phyloP scores from a whole-genome alignment of 2,888 invertebrate genomes.

The Drosophila merina region DNA sequence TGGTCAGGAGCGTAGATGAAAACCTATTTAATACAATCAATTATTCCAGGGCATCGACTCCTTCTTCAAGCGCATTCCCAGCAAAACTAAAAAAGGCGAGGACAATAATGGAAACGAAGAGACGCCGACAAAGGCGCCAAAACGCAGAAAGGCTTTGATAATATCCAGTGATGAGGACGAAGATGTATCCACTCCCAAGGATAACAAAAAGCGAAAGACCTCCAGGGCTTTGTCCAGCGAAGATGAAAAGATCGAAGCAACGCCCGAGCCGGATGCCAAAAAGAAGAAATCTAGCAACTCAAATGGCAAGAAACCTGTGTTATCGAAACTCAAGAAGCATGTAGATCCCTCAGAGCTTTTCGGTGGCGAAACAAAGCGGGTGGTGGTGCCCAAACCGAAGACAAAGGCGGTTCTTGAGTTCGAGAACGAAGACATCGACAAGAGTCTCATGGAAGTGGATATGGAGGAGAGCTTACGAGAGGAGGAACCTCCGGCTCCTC shows the following conservation, averaged over 20 bases:
- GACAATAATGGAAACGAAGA: slow-evolving; percentile 9
- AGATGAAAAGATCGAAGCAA: slow-evolving; percentile 86
- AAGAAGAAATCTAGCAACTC: slow-evolving; percentile 64
- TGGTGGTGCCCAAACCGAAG: slow-evolving; percentile 83
- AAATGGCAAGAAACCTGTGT: slow-evolving; percentile 60
- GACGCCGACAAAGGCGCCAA: slow-evolving; percentile 71
- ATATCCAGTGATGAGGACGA: slow-evolving; percentile 55
- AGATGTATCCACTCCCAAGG: slow-evolving; percentile 42
- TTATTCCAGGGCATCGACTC: slow-evolving; percentile 66
- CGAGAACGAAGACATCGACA: slow-evolving; percentile 87
- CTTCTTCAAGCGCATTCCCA: slow-evolving; percentile 66
- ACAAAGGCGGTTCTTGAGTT: slow-evolving; percentile 81
- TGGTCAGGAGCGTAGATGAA: background rate
- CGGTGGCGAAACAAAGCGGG: slow-evolving; percentile 86
- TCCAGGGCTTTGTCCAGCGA: slow-evolving; percentile 84
- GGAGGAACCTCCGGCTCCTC: background rate
- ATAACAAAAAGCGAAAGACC: slow-evolving; percentile 82
- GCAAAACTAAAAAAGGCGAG: slow-evolving; percentile 37
- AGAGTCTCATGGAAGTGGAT: slow-evolving; percentile 75
- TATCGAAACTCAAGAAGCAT: slow-evolving; percentile 82
- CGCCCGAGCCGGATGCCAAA: slow-evolving; percentile 85
- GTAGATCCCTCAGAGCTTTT: slow-evolving; percentile 86
- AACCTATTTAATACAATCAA: background rate
- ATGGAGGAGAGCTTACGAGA: slow-evolving; percentile 50
- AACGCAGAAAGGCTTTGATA: slow-evolving; percentile 54